Evolutionary conservation across 2,888 invertebrate species (phyloP), one percentile per base, ranked within the genome.

Genomic region (Encarsia formosa): DNA sequence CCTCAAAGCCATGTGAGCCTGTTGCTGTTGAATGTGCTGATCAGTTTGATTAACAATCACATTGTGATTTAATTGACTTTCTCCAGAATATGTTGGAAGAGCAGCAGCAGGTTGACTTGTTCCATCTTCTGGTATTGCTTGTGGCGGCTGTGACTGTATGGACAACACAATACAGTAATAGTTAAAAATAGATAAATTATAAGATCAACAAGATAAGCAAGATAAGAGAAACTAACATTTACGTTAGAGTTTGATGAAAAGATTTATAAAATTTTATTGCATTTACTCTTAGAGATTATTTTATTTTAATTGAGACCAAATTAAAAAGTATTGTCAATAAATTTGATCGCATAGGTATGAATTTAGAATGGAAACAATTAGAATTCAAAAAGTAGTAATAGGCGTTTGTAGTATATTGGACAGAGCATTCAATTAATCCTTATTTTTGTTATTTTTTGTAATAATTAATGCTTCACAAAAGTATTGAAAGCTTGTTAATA

Each of bases 61-160:
- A 49, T 35, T 54, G 5, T 43, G 42, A 32, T 38, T 47, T 26
- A 23, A 16, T 19, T 48, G 49, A 42, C 18, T 54, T 2, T 39
- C 52, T 49, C 29, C 48, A 37, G 44, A n/a, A 47, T n/a, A 31
- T 38, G 45, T 38, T 9, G 53, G 41, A 38, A 48, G 53, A 31
- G 43, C 53, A 31, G 19, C 39, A 16, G 47, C 50, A 24, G 29
- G 24, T 29, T 22, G n/a, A 24, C 24, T 20, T 11, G 38, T 22
- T 20, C 24, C 24, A 37, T 37, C 37, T 18, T 18, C 26, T 18
- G 40, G 22, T 18, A 42, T 16, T 48, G 44, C 41, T 39, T 37
- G 44, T 22, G 26, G 18, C 18, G 49, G 52, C 16, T 50, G 47
- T 34, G 50, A 41, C 48, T 56, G 31, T 48, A 29, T 44, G 24